phyloP scores from a whole-genome alignment of 2,113 vertebrate species.

The Nesogale talazaci region DNA sequence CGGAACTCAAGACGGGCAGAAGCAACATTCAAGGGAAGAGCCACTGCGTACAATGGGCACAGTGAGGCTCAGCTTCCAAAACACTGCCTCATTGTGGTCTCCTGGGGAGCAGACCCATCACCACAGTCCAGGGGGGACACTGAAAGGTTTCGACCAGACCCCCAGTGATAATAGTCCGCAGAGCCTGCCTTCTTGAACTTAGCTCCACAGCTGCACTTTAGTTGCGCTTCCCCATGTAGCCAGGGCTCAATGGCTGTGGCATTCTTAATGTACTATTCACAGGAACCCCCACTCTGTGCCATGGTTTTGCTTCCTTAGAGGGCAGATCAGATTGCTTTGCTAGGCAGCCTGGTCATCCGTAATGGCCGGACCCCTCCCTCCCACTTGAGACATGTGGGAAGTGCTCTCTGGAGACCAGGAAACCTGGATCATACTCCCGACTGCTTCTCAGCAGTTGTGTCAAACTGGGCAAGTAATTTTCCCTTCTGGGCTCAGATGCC shows the following conservation, averaged over 20 bases:
- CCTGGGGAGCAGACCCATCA: background rate
- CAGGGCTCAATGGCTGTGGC: background rate
- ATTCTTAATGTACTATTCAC: background rate
- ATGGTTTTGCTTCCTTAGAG: background rate
- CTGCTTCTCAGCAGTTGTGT: background rate
- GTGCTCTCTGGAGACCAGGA: background rate
- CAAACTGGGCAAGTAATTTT: background rate
- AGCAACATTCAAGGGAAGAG: background rate
- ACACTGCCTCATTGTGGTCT: background rate
- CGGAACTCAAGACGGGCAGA: background rate
- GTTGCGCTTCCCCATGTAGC: background rate
- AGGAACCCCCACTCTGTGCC: background rate
- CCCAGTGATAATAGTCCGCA: background rate
- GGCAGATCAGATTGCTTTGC: background rate
- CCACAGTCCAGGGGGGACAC: background rate
- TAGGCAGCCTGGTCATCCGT: background rate
- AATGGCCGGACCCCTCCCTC: background rate
- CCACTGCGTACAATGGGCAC: too few species aligned
- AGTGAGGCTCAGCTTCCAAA: background rate
- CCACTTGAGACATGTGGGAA: background rate
- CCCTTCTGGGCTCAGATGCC: background rate
- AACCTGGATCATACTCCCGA: background rate
- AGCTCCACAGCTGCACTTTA: background rate
- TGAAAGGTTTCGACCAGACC: background rate
- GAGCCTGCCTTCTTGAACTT: background rate